A percentile compares a stretch with the other conserved stretches of the same genome.
Evolutionary conservation across 2,113 vertebrate genomes (phyloP).

Genomic region (Drymodes brunneopygia): DNA sequence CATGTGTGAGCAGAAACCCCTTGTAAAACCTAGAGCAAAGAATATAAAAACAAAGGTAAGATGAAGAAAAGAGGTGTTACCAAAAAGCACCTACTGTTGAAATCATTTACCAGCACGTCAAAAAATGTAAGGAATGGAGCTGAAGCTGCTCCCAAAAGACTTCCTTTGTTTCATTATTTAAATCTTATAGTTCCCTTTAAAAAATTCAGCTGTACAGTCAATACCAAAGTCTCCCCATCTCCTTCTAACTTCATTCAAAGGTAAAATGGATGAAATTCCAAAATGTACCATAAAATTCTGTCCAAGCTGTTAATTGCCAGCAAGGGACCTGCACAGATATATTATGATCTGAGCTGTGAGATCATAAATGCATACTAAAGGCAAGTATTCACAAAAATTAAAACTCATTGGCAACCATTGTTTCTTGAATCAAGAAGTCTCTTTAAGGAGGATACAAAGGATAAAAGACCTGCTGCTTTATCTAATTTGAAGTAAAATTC

Average conservation of each 20-base stretch:
- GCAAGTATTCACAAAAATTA: neutral
- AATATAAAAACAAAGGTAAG: neutral
- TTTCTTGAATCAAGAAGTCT: neutral
- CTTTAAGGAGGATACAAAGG: neutral
- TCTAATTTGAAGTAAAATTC: neutral
- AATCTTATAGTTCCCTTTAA: neutral
- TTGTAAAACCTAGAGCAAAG: neutral
- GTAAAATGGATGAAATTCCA: neutral
- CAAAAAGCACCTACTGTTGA: neutral
- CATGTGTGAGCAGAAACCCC: neutral
- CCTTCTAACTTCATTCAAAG: neutral
- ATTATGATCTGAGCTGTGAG: neutral
- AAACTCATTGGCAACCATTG: neutral
- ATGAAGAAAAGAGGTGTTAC: neutral
- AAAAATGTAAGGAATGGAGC: neutral
- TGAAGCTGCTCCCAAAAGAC: neutral
- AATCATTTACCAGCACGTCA: neutral
- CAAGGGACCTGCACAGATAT: neutral
- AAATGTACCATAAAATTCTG: neutral
- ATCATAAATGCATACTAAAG: neutral
- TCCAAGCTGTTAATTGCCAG: neutral
- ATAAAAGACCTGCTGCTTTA: neutral
- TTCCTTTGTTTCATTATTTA: neutral
- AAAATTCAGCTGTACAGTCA: neutral
- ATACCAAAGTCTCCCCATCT: accelerated